phyloP scores from a whole-genome alignment of 2,888 invertebrate genomes.

The Callyntrura guangdongensis region DNA sequence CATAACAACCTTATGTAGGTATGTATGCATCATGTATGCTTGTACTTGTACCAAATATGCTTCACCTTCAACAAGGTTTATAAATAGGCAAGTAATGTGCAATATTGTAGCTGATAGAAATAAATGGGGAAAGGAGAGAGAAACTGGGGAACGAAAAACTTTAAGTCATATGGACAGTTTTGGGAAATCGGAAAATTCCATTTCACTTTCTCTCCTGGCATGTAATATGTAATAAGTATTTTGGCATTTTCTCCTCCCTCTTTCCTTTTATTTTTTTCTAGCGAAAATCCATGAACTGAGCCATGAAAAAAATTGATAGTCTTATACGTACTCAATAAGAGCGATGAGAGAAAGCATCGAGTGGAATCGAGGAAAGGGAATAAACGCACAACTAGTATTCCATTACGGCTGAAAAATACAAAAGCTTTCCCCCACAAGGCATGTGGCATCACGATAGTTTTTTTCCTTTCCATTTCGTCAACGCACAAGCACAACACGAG shows the following conservation, averaged over 20 bases:
- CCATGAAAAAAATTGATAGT: constrained; percentile 65
- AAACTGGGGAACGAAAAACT: background rate
- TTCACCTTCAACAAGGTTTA: background rate
- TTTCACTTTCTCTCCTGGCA: constrained; percentile 53
- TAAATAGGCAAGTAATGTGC: background rate
- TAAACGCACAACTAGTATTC: background rate
- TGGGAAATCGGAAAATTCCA: constrained; percentile 69
- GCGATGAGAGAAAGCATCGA: constrained; percentile 22
- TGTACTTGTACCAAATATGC: background rate
- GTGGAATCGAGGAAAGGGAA: background rate
- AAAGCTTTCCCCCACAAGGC: background rate
- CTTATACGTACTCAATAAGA: constrained; percentile 2
- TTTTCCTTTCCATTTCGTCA: background rate
- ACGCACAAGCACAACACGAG: background rate
- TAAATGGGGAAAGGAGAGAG: constrained; percentile 44
- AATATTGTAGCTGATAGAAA: constrained; percentile 22
- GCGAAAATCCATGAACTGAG: constrained; percentile 60
- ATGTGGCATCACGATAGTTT: background rate
- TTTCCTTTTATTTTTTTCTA: constrained; percentile 43
- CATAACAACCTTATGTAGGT: background rate
- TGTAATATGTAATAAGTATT: constrained; percentile 71
- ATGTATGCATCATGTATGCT: background rate
- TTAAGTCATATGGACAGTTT: constrained; percentile 65
- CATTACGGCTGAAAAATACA: background rate
- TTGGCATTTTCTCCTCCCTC: constrained; percentile 49